phyloP scores from a whole-genome alignment of 2,888 invertebrate genomes.

The Coelopa pilipes region DNA sequence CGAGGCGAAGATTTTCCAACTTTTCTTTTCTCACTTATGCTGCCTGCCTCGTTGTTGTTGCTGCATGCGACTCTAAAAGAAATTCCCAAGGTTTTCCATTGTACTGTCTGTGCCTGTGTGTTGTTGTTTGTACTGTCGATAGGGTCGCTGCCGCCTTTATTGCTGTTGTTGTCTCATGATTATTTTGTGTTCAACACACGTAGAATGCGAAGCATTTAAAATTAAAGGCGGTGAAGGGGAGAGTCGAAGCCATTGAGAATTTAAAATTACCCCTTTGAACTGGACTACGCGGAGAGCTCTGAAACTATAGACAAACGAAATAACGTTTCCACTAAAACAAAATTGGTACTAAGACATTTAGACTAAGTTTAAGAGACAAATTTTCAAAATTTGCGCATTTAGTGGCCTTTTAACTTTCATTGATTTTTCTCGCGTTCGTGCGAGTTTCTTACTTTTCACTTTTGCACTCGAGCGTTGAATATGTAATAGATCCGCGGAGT shows the following conservation, averaged over 20 bases:
- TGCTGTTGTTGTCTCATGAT: background rate
- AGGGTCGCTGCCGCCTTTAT: background rate
- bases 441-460: background rate
- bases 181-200: background rate
- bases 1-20: constrained; percentile 10
- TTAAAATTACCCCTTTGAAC: too few species aligned
- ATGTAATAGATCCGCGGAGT: background rate
- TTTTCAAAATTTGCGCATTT: background rate
- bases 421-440: constrained; percentile 3
- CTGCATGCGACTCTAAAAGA: constrained; percentile 1
- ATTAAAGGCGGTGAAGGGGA: too few species aligned
- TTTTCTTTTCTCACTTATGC: constrained; percentile 34
- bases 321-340: too few species aligned
- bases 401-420: background rate
- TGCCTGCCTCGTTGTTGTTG: constrained; percentile 34
- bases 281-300: too few species aligned
- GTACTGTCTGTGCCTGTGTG: background rate
- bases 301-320: too few species aligned
- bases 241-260: too few species aligned
- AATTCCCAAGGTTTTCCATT: constrained; percentile 28
- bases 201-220: background rate
- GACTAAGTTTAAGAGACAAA: too few species aligned
- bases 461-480: background rate
- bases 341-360: too few species aligned
- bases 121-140: background rate